Evolutionary conservation across 2,797 vertebrate genomes (phyloP).

Genomic region (Myotis pilosus): DNA sequence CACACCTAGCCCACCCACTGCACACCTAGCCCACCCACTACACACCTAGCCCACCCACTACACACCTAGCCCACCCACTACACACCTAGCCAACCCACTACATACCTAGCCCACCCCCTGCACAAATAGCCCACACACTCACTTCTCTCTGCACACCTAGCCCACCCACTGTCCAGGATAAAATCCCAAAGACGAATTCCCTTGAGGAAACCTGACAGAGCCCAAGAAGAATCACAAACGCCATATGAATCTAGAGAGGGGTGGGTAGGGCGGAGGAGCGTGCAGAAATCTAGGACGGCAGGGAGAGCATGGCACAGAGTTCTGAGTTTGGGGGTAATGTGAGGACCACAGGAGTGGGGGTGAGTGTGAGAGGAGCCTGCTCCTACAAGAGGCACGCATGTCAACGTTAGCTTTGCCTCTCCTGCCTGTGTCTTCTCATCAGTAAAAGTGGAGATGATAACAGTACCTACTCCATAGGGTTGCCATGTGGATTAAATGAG

Average conservation of each 20-base stretch:
- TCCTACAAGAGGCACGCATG: fast-evolving
- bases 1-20: too few species aligned
- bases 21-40: too few species aligned
- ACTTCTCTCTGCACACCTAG: neutral
- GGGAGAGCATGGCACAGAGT: neutral
- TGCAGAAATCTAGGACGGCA: neutral
- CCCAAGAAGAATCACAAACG: neutral
- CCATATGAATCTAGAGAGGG: neutral
- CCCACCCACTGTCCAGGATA: neutral
- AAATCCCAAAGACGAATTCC: neutral
- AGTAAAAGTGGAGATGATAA: neutral
- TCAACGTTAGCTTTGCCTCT: neutral
- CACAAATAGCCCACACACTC: too few species aligned
- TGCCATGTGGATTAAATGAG: neutral
- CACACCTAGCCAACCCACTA: too few species aligned
- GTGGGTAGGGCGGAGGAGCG: neutral
- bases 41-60: too few species aligned
- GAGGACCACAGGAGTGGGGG: neutral
- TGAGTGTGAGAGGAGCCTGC: neutral
- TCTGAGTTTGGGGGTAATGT: neutral
- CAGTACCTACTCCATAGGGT: too few species aligned
- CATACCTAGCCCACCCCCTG: too few species aligned
- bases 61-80: too few species aligned
- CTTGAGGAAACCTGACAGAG: neutral
- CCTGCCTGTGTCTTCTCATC: neutral